Evolutionary conservation across 2,113 vertebrate genomes (phyloP).

Genomic region (Carollia perspicillata): DNA sequence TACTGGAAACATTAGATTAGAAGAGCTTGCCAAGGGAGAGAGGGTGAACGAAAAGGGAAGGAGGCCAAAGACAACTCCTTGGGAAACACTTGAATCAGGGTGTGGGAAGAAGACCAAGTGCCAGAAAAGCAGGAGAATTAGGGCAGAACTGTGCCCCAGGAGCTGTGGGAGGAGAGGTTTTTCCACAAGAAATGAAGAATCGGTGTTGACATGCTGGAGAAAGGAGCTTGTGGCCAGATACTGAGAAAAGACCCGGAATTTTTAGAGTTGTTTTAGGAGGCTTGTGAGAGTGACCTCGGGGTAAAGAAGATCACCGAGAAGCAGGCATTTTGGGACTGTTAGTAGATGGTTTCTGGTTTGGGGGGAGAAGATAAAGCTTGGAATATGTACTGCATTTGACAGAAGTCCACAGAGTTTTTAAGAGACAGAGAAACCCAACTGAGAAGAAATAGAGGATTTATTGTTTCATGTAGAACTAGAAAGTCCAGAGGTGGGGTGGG

Average conservation of each 20-base stretch:
- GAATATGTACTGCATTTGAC: neutral
- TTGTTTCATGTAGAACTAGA: neutral
- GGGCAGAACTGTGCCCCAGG: slow-evolving; percentile 49
- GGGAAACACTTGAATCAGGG: slow-evolving; percentile 58
- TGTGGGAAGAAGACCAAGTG: slow-evolving; percentile 59
- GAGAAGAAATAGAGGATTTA: neutral
- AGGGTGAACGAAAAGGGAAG: slow-evolving; percentile 50
- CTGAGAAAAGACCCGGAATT: neutral
- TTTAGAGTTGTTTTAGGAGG: neutral
- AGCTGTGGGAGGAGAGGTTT: slow-evolving; percentile 1
- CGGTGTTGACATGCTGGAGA: neutral
- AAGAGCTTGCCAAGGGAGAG: slow-evolving; percentile 48
- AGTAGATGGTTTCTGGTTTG: neutral
- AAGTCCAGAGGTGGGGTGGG: neutral
- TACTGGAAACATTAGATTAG: slow-evolving; percentile 44
- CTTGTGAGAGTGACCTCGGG: neutral
- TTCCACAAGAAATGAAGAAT: neutral
- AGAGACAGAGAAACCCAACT: neutral
- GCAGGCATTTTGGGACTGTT: neutral
- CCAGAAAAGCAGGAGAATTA: slow-evolving; percentile 27
- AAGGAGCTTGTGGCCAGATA: neutral
- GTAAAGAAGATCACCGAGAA: neutral
- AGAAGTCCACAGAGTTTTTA: neutral
- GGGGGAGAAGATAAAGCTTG: neutral
- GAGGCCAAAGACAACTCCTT: slow-evolving; percentile 56